Conservation (phyloP, 2,113 vertebrate species). For the Eublepharis macularius region DNA sequence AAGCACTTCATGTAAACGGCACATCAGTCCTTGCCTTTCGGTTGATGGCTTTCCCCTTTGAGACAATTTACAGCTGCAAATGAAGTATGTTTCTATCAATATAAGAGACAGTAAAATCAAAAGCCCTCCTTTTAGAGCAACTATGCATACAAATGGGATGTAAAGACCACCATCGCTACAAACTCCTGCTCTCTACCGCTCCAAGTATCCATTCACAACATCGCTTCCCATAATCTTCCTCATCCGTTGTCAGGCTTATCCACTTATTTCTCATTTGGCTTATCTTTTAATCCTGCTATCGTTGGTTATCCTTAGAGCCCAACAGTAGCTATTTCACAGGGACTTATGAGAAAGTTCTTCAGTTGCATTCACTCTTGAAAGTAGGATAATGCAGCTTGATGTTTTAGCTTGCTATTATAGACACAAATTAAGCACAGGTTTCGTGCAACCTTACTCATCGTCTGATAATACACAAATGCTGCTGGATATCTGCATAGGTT, state of each 20-base stretch:
- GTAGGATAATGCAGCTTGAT: background rate
- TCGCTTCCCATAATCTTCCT: conserved; percentile 40
- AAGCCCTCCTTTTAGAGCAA: background rate
- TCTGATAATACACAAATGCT: background rate
- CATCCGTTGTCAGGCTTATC: conserved; percentile 44
- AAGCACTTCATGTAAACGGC: no score
- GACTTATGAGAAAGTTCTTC: background rate
- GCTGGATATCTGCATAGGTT: background rate
- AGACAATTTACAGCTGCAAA: background rate
- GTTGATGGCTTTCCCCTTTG: background rate
- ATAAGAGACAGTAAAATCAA: background rate
- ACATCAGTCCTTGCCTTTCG: no score
- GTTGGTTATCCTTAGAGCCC: conserved; percentile 28
- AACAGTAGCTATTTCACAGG: conserved; percentile 20
- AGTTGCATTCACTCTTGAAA: background rate
- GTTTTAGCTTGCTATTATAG: background rate
- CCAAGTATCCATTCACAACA: background rate
- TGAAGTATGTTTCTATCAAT: background rate
- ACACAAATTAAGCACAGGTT: background rate
- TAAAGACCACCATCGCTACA: background rate
- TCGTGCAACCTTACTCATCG: background rate
- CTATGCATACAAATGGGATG: no score
- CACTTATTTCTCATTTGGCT: background rate
- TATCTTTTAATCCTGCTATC: conserved; percentile 47
- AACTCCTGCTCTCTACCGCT: background rate